phyloP scores from a whole-genome alignment of 2,888 invertebrate species.

The Seira ritae region DNA sequence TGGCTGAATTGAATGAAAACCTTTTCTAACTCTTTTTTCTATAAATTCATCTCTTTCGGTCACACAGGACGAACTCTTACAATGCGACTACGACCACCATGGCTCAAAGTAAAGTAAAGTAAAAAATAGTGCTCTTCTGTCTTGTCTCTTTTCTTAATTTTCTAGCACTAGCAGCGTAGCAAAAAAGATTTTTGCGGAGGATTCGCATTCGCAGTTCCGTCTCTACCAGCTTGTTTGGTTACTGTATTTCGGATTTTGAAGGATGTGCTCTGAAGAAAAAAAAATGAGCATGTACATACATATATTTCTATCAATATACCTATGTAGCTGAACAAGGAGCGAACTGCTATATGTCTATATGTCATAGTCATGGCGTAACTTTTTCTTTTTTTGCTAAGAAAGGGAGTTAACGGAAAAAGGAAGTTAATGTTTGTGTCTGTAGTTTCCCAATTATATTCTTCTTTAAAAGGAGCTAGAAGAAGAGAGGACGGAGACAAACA shows the following conservation, averaged over 20 bases:
- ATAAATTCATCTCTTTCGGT: not conserved
- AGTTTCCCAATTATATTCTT: constrained; percentile 25
- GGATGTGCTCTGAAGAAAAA: not conserved
- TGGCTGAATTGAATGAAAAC: too few relatives aligned
- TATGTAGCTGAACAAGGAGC: too few relatives aligned
- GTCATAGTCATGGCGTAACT: too few relatives aligned
- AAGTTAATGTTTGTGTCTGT: constrained; percentile 37
- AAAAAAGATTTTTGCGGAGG: too few relatives aligned
- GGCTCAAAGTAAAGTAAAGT: too few relatives aligned
- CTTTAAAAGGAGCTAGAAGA: not conserved
- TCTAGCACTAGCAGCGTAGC: too few relatives aligned
- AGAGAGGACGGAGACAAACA: not conserved
- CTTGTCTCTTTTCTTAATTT: not conserved
- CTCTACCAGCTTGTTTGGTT: too few relatives aligned
- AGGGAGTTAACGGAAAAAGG: constrained; percentile 23
- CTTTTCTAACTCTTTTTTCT: not conserved
- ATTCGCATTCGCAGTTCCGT: too few relatives aligned
- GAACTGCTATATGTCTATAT: not conserved
- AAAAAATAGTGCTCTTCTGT: too few relatives aligned
- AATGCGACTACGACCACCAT: not conserved
- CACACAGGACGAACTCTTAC: not conserved
- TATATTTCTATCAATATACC: too few relatives aligned
- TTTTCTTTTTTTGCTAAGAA: not conserved
- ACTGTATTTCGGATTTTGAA: not conserved
- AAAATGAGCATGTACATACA: too few relatives aligned